Percentiles rank a stretch among this genome's conserved stretches.
Conservation (phyloP, 1,140 invertebrate species). For the Trypoxylus dichotomus region DNA sequence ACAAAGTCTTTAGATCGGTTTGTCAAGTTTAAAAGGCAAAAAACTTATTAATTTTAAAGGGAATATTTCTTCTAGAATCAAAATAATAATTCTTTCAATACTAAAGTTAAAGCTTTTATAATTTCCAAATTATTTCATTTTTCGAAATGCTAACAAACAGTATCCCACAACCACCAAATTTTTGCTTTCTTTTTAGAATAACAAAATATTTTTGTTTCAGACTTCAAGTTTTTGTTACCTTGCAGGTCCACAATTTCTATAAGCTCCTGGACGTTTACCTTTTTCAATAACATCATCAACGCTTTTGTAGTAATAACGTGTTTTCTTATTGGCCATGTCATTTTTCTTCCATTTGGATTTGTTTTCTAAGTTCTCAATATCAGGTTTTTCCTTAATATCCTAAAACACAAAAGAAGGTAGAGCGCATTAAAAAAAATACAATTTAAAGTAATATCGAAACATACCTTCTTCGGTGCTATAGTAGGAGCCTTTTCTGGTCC, state of each 20-base stretch:
- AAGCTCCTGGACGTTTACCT: slow-evolving; percentile 67
- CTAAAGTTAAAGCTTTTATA: too few relatives aligned
- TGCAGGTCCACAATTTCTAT: slow-evolving; percentile 57
- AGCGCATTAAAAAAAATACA: not conserved
- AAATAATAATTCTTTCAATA: too few relatives aligned
- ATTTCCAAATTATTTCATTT: not conserved
- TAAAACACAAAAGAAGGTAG: not conserved
- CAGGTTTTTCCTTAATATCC: slow-evolving; percentile 41
- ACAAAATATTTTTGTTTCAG: slow-evolving; percentile 13
- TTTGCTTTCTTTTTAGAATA: not conserved
- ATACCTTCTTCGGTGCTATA: slow-evolving; percentile 50
- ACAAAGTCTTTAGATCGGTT: too few relatives aligned
- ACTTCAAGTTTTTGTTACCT: slow-evolving; percentile 42
- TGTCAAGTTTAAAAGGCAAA: too few relatives aligned
- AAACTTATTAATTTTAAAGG: too few relatives aligned
- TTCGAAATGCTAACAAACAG: not conserved
- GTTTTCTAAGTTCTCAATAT: slow-evolving; percentile 63
- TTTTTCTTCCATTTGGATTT: slow-evolving; percentile 65
- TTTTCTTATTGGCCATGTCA: slow-evolving; percentile 54
- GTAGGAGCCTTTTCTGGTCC: slow-evolving; percentile 71
- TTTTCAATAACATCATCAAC: slow-evolving; percentile 92
- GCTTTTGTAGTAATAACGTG: slow-evolving; percentile 86
- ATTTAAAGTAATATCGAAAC: not conserved
- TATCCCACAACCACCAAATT: not conserved
- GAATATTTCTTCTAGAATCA: too few relatives aligned